phyloP scores from a whole-genome alignment of 1,140 invertebrate genomes.

The Anastatus disparis region DNA sequence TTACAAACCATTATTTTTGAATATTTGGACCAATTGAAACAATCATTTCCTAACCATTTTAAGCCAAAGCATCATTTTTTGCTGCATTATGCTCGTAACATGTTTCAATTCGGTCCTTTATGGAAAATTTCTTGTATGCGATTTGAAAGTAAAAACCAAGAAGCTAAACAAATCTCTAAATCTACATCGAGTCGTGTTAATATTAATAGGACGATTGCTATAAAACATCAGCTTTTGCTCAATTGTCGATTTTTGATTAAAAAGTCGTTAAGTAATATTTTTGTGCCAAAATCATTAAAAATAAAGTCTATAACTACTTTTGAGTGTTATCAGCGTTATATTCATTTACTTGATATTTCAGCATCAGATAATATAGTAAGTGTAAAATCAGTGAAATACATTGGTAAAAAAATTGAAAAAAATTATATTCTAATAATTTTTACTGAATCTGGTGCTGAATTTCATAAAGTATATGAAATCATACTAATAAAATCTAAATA shows the following conservation, averaged over 20 bases:
- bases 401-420: too few relatives aligned
- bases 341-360: neutral
- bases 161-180: neutral
- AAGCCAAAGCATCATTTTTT: conserved; percentile 2
- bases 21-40: too few relatives aligned
- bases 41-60: neutral
- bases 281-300: neutral
- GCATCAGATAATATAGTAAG: too few relatives aligned
- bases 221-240: neutral
- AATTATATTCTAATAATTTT: too few relatives aligned
- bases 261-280: neutral
- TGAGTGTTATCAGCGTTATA: neutral
- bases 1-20: neutral
- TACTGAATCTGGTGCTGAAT: too few relatives aligned
- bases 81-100: neutral
- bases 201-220: neutral
- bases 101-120: neutral
- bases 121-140: neutral
- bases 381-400: too few relatives aligned
- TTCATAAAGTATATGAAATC: too few relatives aligned
- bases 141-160: neutral
- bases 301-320: too few relatives aligned
- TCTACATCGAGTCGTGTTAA: neutral
- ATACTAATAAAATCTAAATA: too few relatives aligned
- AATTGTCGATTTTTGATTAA: neutral